Conservation (phyloP, 2,113 vertebrate species). For the Pedionomus torquatus region DNA sequence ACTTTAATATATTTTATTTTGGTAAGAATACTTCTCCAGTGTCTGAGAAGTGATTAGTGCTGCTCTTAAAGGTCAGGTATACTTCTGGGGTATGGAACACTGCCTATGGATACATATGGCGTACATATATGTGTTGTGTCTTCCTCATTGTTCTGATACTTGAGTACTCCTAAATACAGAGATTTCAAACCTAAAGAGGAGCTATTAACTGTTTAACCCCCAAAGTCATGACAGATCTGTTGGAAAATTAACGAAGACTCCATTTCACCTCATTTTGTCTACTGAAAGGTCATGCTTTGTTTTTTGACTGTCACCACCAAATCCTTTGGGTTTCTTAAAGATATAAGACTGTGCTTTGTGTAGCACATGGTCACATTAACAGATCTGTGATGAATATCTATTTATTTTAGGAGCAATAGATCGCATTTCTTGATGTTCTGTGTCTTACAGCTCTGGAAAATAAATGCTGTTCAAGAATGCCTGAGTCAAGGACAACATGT, state of each 20-base stretch:
- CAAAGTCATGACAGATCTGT: not conserved
- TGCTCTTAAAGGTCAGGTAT: not conserved
- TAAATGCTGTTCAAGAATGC: not conserved
- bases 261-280: not conserved
- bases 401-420: not conserved
- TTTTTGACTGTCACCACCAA: not conserved
- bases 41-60: not conserved
- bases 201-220: not conserved
- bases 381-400: not conserved
- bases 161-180: not conserved
- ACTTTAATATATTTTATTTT: not conserved
- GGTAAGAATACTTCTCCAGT: not conserved
- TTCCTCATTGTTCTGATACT: not conserved
- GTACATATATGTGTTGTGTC: not conserved
- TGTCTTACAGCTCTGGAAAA: not conserved
- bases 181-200: not conserved
- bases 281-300: not conserved
- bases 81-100: not conserved
- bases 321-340: not conserved
- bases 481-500: not conserved
- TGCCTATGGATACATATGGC: not conserved
- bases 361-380: not conserved
- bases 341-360: not conserved
- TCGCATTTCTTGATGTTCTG: not conserved
- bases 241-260: not conserved